Evolutionary conservation across 2,888 invertebrate genomes (phyloP), one percentile per base, ranked within the genome.

Genomic region (Apamea sordens): DNA sequence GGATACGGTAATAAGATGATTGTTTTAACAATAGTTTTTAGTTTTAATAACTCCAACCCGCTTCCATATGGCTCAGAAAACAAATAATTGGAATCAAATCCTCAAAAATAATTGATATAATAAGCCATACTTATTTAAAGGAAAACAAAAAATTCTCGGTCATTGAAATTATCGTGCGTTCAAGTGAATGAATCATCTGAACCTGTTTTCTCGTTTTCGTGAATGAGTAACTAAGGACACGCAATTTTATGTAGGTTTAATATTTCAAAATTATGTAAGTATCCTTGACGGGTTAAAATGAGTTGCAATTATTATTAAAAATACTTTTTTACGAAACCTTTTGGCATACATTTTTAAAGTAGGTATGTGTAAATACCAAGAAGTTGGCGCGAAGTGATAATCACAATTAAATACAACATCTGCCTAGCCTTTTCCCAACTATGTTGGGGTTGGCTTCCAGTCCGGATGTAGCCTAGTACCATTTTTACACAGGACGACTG

Each of bases 1-100:
- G 82, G 85, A 91, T 86, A 88, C 80, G 78, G 80, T 92, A 92
- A 92, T 91, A 91, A 91, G 89, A 91, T 92, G 92, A 92, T 93
- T 90, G 88, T 89, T 89, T 83, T 76, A 90, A 89, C 86, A 91
- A 92, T 89, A 88, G 89, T 86, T 87, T 87, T 89, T 83, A 79
- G 74, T 85, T 86, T 85, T 86, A 89, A 89, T 88, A 87, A 79
- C 83, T 69, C 75, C 59, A 86, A 86, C 77, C 68, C 71, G 76
- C 83, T 82, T 63, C 84, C 86, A 88, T 89, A 89, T 73, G 79
- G 83, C 73, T 83, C 85, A 24, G 80, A 86, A 89, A 88, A 85
- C 85, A 89, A 88, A 89, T 88, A 86, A 88, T 88, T 88, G 80
- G 77, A 73, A 72, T 64, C 36, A 88, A 86, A 80, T 80, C 75